Evolutionary conservation across 2,888 invertebrate species (phyloP), one percentile per base, ranked within the genome.

Genomic region (Pandemis cinnamomeana): DNA sequence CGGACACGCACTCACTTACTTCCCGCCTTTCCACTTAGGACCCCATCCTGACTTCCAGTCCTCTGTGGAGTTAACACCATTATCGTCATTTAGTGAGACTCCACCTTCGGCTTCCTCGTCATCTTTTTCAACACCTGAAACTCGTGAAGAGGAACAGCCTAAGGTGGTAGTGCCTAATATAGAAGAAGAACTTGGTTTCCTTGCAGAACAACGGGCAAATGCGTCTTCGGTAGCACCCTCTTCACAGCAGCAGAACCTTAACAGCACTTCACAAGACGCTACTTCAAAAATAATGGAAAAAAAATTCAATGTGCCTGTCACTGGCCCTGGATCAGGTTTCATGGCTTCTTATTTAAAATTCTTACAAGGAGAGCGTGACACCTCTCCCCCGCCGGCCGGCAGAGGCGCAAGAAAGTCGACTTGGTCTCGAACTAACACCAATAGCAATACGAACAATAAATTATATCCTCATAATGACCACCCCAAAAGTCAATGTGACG

Each of bases 291-390:
- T 94, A 78, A 91, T 95, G 83, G 96, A 95, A 84, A 96, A 95
- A 89, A 96, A 96, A 86, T 91, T 95, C 82, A 95, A 95, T 84
- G 93, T 94, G 84, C 95, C 95, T 77, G 92, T 95, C 77, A 93
- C 94, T 81, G 95, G 95, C 82, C 95, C 96, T 76, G 96, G 96
- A 81, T 95, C 96, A 69, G 97, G 97, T 77, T 98, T 98, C 89
- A 97, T 97, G 97, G 97, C 96, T 86, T 97, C 97, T 91, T 98
- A 97, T 90, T 94, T 97, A 80, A 97, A 97, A 90, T 98, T 98
- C 90, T 92, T 97, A 79, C 96, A 97, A 92, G 97, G 97, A 79
- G 97, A 97, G 87, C 95, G 97, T 62, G 97, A 97, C 80, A 96
- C 96, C 63, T 97, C 97, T 78, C 97, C 97, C 36, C 97, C 97